Conservation (phyloP, 2,113 vertebrate genomes). For the Coracopsis vasa region DNA sequence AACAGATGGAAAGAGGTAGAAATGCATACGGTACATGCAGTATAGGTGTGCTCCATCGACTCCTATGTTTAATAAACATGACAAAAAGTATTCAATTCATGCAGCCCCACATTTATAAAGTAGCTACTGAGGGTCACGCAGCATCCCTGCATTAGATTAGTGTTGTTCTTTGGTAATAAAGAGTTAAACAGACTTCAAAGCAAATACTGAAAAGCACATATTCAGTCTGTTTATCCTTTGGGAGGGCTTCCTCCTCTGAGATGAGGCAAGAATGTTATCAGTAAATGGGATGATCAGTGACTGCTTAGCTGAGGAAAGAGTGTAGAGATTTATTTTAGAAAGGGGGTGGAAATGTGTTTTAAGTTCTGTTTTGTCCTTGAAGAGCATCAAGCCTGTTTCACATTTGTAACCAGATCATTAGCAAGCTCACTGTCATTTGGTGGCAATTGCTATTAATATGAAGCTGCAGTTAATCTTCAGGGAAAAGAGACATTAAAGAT, state of each 20-base stretch:
- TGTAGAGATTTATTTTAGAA: not conserved
- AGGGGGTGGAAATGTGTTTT: conserved; percentile 27
- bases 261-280: conserved; percentile 35
- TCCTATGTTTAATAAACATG: not conserved
- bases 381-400: not conserved
- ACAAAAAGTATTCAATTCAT: not conserved
- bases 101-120: not conserved
- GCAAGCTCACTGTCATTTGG: not conserved
- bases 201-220: conserved; percentile 7
- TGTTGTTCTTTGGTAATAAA: not conserved
- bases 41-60: not conserved
- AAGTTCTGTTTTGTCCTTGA: conserved; percentile 57
- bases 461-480: not conserved
- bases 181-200: conserved; percentile 5
- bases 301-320: conserved; percentile 28
- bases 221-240: conserved; percentile 15
- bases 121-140: not conserved
- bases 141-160: not conserved
- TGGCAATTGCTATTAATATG: not conserved
- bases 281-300: conserved; percentile 54
- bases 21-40: rapidly evolving
- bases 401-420: conserved; percentile 23
- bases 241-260: conserved; percentile 35
- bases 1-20: not conserved
- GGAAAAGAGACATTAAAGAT: not conserved